Conservation (phyloP, 2,797 vertebrate genomes). For the Lemur catta region DNA sequence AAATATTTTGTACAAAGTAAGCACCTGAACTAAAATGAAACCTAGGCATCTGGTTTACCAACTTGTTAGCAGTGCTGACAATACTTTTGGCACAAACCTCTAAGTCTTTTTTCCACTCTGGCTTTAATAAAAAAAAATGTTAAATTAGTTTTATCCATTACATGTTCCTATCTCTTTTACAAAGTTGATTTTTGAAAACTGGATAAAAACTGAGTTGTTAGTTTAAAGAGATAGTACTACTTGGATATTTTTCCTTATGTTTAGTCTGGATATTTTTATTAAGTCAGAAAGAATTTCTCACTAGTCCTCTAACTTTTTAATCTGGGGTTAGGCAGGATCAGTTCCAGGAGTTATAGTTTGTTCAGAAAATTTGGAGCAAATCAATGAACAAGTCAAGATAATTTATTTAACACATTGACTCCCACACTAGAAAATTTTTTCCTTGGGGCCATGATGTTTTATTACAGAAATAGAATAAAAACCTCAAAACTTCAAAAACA, state of each 20-base stretch:
- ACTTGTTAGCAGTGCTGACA: not conserved
- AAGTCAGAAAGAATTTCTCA: slow-evolving; percentile 9
- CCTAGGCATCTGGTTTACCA: not conserved
- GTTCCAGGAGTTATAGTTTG: not conserved
- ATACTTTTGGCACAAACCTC: not conserved
- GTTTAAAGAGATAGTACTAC: not conserved
- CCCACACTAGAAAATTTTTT: too few relatives aligned
- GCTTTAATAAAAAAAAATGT: not conserved
- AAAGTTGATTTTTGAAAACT: slow-evolving; percentile 23
- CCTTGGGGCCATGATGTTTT: too few relatives aligned
- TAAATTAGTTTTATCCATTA: not conserved
- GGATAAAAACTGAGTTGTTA: not conserved
- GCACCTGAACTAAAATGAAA: slow-evolving; percentile 33
- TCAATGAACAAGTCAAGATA: slow-evolving; percentile 66
- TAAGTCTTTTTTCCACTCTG: not conserved
- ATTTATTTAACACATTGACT: slow-evolving; percentile 43
- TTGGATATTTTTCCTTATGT: not conserved
- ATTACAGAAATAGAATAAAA: too few relatives aligned
- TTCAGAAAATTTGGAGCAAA: slow-evolving; percentile 48
- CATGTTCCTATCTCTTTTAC: slow-evolving; percentile 8
- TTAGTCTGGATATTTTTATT: not conserved
- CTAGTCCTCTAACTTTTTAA: slow-evolving; percentile 16
- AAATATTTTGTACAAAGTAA: slow-evolving; percentile 65
- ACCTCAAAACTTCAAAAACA: not conserved
- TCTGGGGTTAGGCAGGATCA: not conserved